Conservation (phyloP, 2,113 vertebrate genomes). For the Erythrolamprus reginae region DNA sequence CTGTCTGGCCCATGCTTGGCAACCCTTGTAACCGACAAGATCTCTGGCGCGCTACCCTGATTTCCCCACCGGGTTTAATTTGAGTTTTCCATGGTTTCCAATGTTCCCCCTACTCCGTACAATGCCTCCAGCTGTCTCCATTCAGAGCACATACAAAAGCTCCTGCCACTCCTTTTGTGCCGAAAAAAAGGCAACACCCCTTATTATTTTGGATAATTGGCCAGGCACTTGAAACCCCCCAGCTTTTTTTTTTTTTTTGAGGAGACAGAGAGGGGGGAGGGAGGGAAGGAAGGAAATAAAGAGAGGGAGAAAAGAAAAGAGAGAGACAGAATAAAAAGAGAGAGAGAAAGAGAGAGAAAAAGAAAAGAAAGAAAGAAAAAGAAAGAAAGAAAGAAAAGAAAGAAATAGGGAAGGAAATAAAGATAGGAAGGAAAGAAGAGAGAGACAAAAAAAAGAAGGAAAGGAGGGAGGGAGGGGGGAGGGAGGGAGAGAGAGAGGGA, state of each 20-base stretch:
- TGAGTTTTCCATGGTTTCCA: background rate
- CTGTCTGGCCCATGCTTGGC: background rate
- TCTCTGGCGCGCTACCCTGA: background rate
- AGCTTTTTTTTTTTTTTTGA: background rate
- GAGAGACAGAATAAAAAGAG: too few species aligned
- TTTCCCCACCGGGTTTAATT: background rate
- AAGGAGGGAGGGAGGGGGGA: too few species aligned
- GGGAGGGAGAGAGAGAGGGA: too few species aligned
- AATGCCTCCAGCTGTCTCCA: conserved; percentile 29
- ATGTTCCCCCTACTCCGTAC: conserved; percentile 4
- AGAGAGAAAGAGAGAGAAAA: too few species aligned
- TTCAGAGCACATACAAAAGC: conserved; percentile 33
- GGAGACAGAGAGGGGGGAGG: too few species aligned
- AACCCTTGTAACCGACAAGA: background rate
- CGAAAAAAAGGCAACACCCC: conserved; percentile 32
- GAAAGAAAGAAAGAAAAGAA: too few species aligned
- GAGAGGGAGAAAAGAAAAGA: too few species aligned
- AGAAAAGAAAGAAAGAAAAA: too few species aligned
- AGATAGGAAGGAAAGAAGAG: too few species aligned
- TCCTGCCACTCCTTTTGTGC: conserved; percentile 4
- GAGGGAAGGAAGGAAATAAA: too few species aligned
- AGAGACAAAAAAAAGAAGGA: too few species aligned
- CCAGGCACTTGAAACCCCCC: background rate
- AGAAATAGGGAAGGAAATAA: too few species aligned
- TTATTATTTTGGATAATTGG: conserved; percentile 15